Base-by-base conservation (phyloP, 2,888 invertebrate species). In the Sclerodermus sp. region DNA sequence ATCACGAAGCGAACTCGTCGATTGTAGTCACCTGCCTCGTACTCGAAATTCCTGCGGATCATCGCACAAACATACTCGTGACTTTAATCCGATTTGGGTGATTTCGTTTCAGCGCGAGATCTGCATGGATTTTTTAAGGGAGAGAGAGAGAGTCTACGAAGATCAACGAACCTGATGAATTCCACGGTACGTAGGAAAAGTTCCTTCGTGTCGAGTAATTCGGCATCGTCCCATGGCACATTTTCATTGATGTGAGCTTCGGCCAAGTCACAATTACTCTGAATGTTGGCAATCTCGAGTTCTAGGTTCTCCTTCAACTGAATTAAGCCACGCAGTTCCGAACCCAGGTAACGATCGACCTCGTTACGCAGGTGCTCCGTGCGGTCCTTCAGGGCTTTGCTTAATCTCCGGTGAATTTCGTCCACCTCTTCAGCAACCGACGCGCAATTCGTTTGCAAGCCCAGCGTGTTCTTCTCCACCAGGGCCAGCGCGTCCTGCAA, bases 161-260 rank as follows among this genome's bases (percentile, higher is more conserved):
- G n/a, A n/a, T n/a, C n/a, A n/a, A n/a, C 15, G 15, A 61, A 78
- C 78, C 77, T 85, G 62, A 97, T 87, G 78, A 96, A 96, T 72
- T 97, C 96, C 42, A 97, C 90, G 13, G 96, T 96, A 79, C 94
- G 94, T 16, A 95, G 82, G 82, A 96, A 96, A 58, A 96, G 93
- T 80, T 96, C 95, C 81, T 97, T 97, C 50, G 95, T 91, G 72
- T 95, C 94, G 83, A 96, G 92, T 59, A 95, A 82, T 76, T 94
- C 93, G 58, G 91, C 90, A 69, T 95, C 93, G 67, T 96, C 93
- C 89, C 95, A 93, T 68, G 93, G 90, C 36, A 93, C 89, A 57
- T 88, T 89, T 64, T 92, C 91, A 71, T 88, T 91, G 84, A 95
- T 93, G 75, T 94, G 91, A 78, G 94, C 94, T 79, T 97, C 96